phyloP scores from a whole-genome alignment of 23 tunicate genomes.

The Oikopleura albicans region DNA sequence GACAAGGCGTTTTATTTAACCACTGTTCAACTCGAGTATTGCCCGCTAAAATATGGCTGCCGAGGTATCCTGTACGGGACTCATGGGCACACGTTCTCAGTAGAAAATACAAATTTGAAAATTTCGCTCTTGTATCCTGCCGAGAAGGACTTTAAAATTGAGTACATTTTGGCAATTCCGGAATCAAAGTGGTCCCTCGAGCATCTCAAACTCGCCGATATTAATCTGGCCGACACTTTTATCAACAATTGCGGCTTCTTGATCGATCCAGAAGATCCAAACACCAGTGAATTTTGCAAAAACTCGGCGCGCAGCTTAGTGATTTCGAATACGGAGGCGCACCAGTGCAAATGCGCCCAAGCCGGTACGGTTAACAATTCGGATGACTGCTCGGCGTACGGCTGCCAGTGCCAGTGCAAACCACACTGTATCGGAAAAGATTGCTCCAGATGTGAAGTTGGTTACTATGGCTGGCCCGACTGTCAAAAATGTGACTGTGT shows the following conservation, averaged over 20 bases:
- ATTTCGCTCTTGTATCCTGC: background rate
- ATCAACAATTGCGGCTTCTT: constrained; percentile 9
- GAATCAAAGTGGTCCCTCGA: constrained; percentile 22
- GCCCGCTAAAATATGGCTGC: background rate
- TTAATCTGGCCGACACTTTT: background rate
- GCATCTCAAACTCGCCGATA: background rate
- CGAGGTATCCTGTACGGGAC: background rate
- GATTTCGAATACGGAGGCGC: background rate
- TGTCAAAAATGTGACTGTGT: constrained; percentile 63
- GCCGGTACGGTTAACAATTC: constrained; percentile 81
- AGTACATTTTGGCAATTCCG: constrained; percentile 49
- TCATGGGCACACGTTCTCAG: background rate
- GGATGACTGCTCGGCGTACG: constrained; percentile 52
- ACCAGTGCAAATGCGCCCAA: constrained; percentile 56
- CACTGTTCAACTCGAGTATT: background rate
- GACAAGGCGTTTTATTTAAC: background rate
- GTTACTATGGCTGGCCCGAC: constrained; percentile 54
- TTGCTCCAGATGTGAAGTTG: constrained; percentile 52
- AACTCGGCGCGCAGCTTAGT: constrained; percentile 36
- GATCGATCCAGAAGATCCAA: background rate
- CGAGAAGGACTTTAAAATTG: constrained; percentile 47
- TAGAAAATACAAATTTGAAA: background rate
- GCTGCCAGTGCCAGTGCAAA: constrained; percentile 90
- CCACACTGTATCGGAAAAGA: constrained; percentile 53
- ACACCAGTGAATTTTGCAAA: constrained; percentile 24